Evolutionary conservation across 2,888 invertebrate genomes (phyloP).

Genomic region (Crematogaster levior): DNA sequence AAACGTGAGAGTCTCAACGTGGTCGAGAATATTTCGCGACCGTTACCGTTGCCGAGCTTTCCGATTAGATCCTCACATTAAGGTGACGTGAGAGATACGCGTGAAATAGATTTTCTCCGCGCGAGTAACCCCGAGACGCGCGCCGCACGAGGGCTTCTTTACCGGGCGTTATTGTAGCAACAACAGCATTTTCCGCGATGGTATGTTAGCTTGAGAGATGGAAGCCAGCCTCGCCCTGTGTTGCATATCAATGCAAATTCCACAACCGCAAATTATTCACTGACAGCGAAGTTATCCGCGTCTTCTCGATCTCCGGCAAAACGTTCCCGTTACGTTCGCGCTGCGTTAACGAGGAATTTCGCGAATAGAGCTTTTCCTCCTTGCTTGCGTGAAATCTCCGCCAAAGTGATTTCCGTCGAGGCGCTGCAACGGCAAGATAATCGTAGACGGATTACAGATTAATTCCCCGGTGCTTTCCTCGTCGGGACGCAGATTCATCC

Average conservation of each 20-base stretch:
- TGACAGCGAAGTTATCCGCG: slow-evolving; percentile 12
- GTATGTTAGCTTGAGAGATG: background rate
- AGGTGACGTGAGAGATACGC: background rate
- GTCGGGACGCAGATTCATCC: slow-evolving; percentile 5
- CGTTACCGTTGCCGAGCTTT: background rate
- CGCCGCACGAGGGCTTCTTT: background rate
- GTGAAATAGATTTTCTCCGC: background rate
- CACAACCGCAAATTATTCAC: slow-evolving; percentile 38
- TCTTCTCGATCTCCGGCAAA: slow-evolving; percentile 25
- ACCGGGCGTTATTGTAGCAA: background rate
- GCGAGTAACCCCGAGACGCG: background rate
- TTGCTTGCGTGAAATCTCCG: slow-evolving; percentile 6
- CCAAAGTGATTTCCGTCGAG: slow-evolving; percentile 23
- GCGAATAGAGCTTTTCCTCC: background rate
- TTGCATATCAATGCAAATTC: slow-evolving; percentile 39
- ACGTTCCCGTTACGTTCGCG: slow-evolving; percentile 10
- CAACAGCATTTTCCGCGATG: slow-evolving; percentile 4
- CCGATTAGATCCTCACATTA: slow-evolving; percentile 23
- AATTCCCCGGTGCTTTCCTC: slow-evolving; percentile 28
- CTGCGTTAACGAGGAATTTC: slow-evolving; percentile 39
- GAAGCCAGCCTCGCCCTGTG: background rate
- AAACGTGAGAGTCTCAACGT: background rate
- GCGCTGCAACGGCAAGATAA: slow-evolving; percentile 43
- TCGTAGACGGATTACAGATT: slow-evolving; percentile 44
- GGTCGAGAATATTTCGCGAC: slow-evolving; percentile 1